These are phyloP conservation scores for Diarsia dahlii DNA, from an alignment of 2,888 invertebrate genomes.

Conservation along the genomic window DNA sequence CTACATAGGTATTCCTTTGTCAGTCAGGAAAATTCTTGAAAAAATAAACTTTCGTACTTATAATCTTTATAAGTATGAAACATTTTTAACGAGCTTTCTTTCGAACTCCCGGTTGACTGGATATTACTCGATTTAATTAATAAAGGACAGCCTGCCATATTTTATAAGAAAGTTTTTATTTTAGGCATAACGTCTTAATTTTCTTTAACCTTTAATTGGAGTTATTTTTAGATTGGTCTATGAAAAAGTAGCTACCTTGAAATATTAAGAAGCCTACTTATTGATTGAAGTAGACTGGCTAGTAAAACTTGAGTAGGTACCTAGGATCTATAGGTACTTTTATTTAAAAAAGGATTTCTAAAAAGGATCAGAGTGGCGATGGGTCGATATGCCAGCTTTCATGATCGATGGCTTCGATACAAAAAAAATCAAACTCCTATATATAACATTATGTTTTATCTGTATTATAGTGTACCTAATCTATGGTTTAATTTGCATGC, in stretches of 20 bases:
- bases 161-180: constrained; percentile 35
- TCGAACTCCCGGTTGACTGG: constrained; percentile 12
- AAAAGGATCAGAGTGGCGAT: too few relatives aligned
- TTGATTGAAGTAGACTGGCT: not conserved
- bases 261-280: not conserved
- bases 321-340: not conserved
- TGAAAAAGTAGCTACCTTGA: not conserved
- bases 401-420: too few relatives aligned
- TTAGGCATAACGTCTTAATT: constrained; percentile 12
- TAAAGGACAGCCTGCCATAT: constrained; percentile 9
- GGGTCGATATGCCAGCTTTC: too few relatives aligned
- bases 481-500: too few relatives aligned
- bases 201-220: constrained; percentile 18
- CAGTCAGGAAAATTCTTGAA: not conserved
- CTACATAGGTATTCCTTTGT: too few relatives aligned
- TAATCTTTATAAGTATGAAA: not conserved
- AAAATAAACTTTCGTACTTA: constrained; percentile 12
- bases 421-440: too few relatives aligned
- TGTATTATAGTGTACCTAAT: too few relatives aligned
- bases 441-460: too few relatives aligned
- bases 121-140: constrained; percentile 45
- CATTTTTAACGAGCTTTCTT: constrained; percentile 32
- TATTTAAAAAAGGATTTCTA: too few relatives aligned
- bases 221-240: constrained; percentile 27
- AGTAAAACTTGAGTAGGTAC: not conserved